Base-by-base conservation (phyloP, 2,113 vertebrate species). In the Hippopotamus amphibius region DNA sequence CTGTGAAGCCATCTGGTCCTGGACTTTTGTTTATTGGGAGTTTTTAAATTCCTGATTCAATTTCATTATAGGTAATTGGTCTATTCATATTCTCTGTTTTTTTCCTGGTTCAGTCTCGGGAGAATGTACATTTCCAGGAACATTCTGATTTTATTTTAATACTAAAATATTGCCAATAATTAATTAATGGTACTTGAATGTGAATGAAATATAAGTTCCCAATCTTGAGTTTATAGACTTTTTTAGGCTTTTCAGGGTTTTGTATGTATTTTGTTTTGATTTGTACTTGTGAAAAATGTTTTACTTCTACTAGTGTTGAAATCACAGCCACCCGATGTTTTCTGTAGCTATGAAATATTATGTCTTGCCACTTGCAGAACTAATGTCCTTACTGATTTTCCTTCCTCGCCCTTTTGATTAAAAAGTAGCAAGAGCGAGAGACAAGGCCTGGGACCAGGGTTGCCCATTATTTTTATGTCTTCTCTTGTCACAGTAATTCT, bases 341-440 rank as follows among this genome's bases (percentile, higher is more conserved):
- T 61, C 90, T 80, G 55, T 19, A 93, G 87, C 94, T 89, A 1
- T 93, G 87, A 97, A 93, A 92, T 59, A 68, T 43, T 81, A 7
- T 4, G 86, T 95, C 90, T 87, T 61, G 79, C 63, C 17, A 61
- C 90, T 97, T 88, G 80, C 43, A 93, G 94, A 97, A 93, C 79
- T 81, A 90, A 92, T 50, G 95, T 69, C 88, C 76, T 85, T 71
- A 21, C 72, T 19, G 26, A 37, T 92, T 41, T 88, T 69, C 59
- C 50, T 84, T 63, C 88, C 65, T 59, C 15, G 12, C 69, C 59
- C 68, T 97, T 96, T 95, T 87, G 68, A 97, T 93, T 95, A 87
- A 97, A 96, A 96, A 87, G 33, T 28, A 12, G 72, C n/a, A 2
- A 41, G 6, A 33, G 33, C 26, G 11, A 74, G 48, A 59, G 19